Evolutionary conservation across 2,797 vertebrate species (phyloP).

Genomic region (Catamblyrhynchus diadema): DNA sequence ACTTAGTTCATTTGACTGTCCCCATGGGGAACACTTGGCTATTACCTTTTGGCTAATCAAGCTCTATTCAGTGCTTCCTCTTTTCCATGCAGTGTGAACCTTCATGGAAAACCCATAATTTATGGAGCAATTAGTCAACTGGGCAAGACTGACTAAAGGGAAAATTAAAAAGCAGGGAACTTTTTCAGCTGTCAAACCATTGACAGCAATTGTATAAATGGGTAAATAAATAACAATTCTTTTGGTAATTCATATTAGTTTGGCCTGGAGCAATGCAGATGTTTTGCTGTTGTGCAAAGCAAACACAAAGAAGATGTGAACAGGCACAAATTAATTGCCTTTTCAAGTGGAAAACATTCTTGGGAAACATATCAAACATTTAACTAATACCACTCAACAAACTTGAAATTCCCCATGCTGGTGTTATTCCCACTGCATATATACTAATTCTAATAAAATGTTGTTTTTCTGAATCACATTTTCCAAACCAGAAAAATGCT

Average conservation of each 20-base stretch:
- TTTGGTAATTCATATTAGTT: background rate
- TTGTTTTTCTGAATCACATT: background rate
- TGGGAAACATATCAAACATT: background rate
- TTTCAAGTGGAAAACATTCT: slow-evolving; percentile 10
- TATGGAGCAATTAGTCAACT: background rate
- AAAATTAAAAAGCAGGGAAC: background rate
- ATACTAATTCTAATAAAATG: background rate
- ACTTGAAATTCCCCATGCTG: background rate
- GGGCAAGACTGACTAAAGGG: background rate
- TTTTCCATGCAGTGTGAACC: background rate
- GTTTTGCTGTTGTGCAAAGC: background rate
- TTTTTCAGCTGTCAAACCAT: background rate
- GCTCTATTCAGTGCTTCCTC: background rate
- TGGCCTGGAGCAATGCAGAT: background rate
- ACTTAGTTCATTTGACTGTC: background rate
- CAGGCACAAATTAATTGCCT: background rate
- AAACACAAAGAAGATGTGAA: background rate
- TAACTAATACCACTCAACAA: background rate
- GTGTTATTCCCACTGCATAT: background rate
- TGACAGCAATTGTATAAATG: background rate
- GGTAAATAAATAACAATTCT: slow-evolving; percentile 7
- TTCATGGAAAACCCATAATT: background rate
- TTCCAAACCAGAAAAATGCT: background rate
- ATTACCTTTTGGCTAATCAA: background rate
- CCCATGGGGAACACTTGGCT: background rate